Conservation (phyloP, 2,888 invertebrate genomes). For the Drosophila phalerata region DNA sequence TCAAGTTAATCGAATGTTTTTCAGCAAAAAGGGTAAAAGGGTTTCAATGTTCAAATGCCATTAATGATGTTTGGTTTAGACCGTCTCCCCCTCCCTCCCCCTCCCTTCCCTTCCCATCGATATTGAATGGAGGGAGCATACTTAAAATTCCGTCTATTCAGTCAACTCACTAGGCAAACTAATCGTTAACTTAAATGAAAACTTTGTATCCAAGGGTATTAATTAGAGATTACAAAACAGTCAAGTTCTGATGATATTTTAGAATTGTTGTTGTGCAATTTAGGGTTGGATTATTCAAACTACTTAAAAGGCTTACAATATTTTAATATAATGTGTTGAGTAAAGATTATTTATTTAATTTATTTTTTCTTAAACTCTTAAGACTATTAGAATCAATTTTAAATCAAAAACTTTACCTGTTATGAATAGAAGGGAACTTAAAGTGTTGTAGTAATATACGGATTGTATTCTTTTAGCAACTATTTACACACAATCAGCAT, state of each 20-base stretch:
- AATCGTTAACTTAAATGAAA: slow-evolving; percentile 33
- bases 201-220: slow-evolving; percentile 28
- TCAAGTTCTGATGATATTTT: slow-evolving; percentile 1
- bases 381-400: too few species aligned
- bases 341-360: too few species aligned
- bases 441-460: neutral
- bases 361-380: too few species aligned
- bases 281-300: slow-evolving; percentile 9
- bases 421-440: neutral
- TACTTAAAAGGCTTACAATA: neutral
- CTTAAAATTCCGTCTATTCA: slow-evolving; percentile 18
- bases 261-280: neutral
- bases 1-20: slow-evolving; percentile 52
- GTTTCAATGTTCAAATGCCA: slow-evolving; percentile 41
- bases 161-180: slow-evolving; percentile 32
- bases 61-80: slow-evolving; percentile 51
- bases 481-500: slow-evolving; percentile 56
- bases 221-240: slow-evolving; percentile 40
- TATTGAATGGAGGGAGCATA: neutral
- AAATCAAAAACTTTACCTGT: neutral
- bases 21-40: slow-evolving; percentile 27
- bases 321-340: neutral
- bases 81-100: neutral
- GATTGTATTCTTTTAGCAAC: slow-evolving; percentile 3
- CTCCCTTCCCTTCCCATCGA: neutral